Conservation (phyloP, 2,797 vertebrate species). For the Tenualosa ilisha region DNA sequence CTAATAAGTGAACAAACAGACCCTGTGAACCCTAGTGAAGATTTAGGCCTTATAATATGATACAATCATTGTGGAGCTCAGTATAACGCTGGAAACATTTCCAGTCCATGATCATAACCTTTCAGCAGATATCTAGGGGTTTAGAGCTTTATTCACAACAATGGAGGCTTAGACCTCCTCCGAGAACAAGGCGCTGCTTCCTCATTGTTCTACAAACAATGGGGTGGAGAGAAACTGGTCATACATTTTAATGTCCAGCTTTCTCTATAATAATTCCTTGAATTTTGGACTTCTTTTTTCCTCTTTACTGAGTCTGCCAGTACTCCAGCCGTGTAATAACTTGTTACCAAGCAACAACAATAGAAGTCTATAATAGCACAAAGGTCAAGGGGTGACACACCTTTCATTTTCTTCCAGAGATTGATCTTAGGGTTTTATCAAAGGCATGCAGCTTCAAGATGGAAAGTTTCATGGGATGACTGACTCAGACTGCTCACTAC, state of each 20-base stretch:
- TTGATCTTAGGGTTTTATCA: constrained; percentile 56
- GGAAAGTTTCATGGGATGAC: constrained; percentile 1
- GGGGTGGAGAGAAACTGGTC: not conserved
- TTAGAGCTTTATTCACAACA: constrained; percentile 11
- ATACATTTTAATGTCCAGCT: constrained; percentile 53
- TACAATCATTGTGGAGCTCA: not conserved
- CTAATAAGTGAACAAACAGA: constrained; percentile 8
- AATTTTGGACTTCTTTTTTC: constrained; percentile 53
- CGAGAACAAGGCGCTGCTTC: not conserved
- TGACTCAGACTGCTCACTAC: not conserved
- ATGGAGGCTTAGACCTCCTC: not conserved
- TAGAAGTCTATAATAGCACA: constrained; percentile 53
- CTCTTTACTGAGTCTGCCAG: constrained; percentile 57
- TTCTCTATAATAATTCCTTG: constrained; percentile 61
- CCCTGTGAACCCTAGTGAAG: not conserved
- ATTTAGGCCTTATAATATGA: constrained; percentile 1
- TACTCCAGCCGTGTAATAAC: constrained; percentile 69
- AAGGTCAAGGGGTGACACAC: constrained; percentile 63
- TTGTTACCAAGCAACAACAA: constrained; percentile 71
- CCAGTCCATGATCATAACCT: not conserved
- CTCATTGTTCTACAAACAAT: constrained; percentile 13
- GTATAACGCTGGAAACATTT: not conserved
- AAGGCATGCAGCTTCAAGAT: not conserved
- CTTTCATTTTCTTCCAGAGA: constrained; percentile 65
- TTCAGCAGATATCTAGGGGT: constrained; percentile 15